Base-by-base conservation (phyloP, 1,140 invertebrate genomes). In the Eufriesea mexicana region DNA sequence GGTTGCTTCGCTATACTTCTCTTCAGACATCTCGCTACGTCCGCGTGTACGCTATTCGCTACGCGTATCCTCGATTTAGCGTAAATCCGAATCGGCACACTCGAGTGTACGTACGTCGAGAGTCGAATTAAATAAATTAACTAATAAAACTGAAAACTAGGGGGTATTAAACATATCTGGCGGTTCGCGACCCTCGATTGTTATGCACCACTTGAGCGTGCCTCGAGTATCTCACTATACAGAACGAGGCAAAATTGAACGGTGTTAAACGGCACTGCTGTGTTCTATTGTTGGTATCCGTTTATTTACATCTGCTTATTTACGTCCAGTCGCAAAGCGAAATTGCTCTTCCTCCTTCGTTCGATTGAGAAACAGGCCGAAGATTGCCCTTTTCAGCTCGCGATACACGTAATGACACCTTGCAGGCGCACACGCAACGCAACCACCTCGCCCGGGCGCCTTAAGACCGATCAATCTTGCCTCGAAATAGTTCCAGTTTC, bases 141-240 rank as follows among this genome's bases (percentile, higher is more conserved):
- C 54, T 59, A 59, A 74, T 42, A 25, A n/a, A 20, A 57, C 23
- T 57, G 7, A 47, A 57, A 74, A n/a, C 55, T 73, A 73, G 20
- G 5, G 28, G 35, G 35, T 7, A 35, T 20, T 57, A 59, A 55
- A 74, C 54, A 59, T 55, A 74, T 59, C 55, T 74, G 71, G 54
- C 45, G 71, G 71, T 51, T 42, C 55, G 35, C 45, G 35, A 73
- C 23, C 55, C 71, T 59, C 71, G 71, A 59, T 45, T 42, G 28
- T 49, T 71, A 28, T 51, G 71, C 71, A n/a, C 35, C 54, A 42
- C 54, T 74, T 55, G 71, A 74, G 55, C 9, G 71, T 61, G 71
- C 71, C 54, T 74, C 55, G 71, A 59, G 55, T 74, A 74, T 74
- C 71, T 74, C 71, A 74, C 71, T 74, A 76, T 64, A 64, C 28